Conservation (phyloP, 2,113 vertebrate species). For the Triplophysa dalaica region DNA sequence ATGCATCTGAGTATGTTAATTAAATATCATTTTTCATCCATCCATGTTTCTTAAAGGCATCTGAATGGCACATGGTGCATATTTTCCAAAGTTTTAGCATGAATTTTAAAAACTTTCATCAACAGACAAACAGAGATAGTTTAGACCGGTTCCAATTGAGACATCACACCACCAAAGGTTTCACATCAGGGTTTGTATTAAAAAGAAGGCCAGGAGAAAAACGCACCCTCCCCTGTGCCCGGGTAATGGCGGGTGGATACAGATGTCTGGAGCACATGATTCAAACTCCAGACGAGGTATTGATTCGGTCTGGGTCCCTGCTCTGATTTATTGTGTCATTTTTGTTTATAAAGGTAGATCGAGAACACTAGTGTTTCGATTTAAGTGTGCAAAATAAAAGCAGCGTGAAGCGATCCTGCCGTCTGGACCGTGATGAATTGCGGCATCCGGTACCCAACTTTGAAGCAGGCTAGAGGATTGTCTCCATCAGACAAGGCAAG, state of each 20-base stretch:
- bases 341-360: conserved; percentile 61
- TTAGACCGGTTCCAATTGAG: neutral
- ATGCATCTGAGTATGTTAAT: too few relatives aligned
- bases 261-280: conserved; percentile 64
- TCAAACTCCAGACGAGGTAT: conserved; percentile 65
- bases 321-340: conserved; percentile 69
- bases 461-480: conserved; percentile 47
- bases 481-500: conserved; percentile 66
- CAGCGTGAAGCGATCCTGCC: conserved; percentile 30
- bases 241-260: conserved; percentile 65
- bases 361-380: conserved; percentile 60
- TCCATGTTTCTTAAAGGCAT: too few relatives aligned
- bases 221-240: conserved; percentile 59
- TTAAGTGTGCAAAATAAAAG: conserved; percentile 63
- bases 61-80: too few relatives aligned
- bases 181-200: conserved; percentile 9
- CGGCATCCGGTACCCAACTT: conserved; percentile 58
- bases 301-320: conserved; percentile 64
- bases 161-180: neutral
- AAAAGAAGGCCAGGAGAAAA: conserved; percentile 36
- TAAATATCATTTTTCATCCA: too few relatives aligned
- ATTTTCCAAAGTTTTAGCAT: neutral
- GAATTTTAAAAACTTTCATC: neutral
- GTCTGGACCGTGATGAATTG: conserved; percentile 63
- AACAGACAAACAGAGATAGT: neutral